These are phyloP conservation scores for Gastracanthus pulcherrimus DNA, from an alignment of 2,888 invertebrate genomes.

Conservation along the genomic window DNA sequence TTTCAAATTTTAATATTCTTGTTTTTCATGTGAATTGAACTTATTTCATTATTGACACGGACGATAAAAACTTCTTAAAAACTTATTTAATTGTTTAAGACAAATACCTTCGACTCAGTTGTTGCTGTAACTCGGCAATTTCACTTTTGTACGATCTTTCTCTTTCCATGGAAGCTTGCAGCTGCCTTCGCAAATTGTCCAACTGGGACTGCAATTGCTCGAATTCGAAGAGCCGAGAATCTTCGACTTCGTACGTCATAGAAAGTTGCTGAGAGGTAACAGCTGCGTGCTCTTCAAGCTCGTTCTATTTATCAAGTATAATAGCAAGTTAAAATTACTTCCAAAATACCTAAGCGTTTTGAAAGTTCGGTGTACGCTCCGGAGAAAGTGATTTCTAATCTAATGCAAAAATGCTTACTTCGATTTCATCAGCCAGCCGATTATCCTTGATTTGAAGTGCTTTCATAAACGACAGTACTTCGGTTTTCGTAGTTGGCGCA, in stretches of 20 bases:
- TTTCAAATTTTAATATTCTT: not conserved
- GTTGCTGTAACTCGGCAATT: conserved; percentile 79
- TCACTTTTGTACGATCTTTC: conserved; percentile 79
- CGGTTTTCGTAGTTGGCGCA: conserved; percentile 72
- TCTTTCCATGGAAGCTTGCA: conserved; percentile 68
- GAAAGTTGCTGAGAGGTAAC: conserved; percentile 40
- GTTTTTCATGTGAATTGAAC: too few relatives aligned
- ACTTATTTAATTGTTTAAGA: not conserved
- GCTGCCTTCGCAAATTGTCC: conserved; percentile 67
- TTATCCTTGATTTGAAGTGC: conserved; percentile 77
- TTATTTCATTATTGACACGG: not conserved
- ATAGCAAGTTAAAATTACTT: not conserved
- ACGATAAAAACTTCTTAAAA: not conserved
- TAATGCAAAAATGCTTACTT: conserved; percentile 22
- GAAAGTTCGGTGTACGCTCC: too few relatives aligned
- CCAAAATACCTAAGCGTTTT: too few relatives aligned
- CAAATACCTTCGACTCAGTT: conserved; percentile 74
- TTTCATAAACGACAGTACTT: conserved; percentile 73
- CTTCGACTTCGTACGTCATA: conserved; percentile 49
- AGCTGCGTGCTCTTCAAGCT: conserved; percentile 68
- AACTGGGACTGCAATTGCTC: conserved; percentile 65
- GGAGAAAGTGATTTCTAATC: not conserved
- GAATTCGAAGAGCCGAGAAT: conserved; percentile 65
- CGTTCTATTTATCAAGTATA: conserved; percentile 61
- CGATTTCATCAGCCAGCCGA: conserved; percentile 62